These are phyloP conservation scores for Pachyuromys duprasi DNA, from an alignment of 2,797 vertebrate genomes.

Conservation along the genomic window DNA sequence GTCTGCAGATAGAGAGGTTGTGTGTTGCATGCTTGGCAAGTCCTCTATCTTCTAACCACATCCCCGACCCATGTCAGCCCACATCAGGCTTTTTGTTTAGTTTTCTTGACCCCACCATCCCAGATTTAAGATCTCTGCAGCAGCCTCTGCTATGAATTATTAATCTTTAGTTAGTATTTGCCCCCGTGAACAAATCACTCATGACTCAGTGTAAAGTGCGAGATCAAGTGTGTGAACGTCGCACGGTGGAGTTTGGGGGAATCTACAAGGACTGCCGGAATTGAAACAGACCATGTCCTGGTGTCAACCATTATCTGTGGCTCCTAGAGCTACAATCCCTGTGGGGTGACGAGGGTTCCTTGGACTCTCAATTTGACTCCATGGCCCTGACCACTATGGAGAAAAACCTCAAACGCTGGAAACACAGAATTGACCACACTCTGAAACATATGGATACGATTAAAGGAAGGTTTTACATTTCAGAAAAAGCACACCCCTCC, in stretches of 20 bases:
- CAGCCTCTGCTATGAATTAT: neutral
- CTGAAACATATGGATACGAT: conserved; percentile 72
- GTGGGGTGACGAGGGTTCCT: neutral
- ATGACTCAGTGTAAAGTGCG: neutral
- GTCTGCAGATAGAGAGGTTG: neutral
- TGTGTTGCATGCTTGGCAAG: neutral
- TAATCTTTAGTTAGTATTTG: conserved; percentile 33
- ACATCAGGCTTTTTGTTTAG: neutral
- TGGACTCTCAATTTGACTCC: neutral
- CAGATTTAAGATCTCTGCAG: neutral
- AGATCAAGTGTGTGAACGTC: neutral
- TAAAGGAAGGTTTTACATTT: conserved; percentile 68
- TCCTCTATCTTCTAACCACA: neutral
- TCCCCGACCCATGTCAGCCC: neutral
- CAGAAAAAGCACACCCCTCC: conserved; percentile 61
- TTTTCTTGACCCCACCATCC: neutral
- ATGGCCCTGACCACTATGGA: neutral
- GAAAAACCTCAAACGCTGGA: conserved; percentile 51
- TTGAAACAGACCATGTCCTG: neutral
- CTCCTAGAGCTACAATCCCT: neutral
- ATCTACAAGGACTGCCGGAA: neutral
- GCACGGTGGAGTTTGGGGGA: neutral
- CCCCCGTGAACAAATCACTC: neutral
- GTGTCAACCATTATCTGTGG: neutral
- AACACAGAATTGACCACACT: conserved; percentile 40